A percentile compares a stretch with the other conserved stretches of the same genome.
Evolutionary conservation across 2,888 invertebrate genomes (phyloP).

Genomic region (Colletes collaris): DNA sequence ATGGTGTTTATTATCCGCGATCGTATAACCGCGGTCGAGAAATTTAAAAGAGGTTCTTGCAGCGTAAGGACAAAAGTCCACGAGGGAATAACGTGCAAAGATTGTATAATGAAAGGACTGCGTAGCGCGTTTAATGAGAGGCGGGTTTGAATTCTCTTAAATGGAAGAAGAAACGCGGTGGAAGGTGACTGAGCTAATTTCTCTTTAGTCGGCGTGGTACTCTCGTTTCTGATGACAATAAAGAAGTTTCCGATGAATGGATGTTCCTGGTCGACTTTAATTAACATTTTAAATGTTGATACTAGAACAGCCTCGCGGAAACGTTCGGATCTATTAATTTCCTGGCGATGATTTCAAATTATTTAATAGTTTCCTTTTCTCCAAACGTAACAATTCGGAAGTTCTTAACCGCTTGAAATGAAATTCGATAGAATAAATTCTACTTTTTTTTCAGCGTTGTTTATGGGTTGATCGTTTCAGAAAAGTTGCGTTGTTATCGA

Average conservation of each 20-base stretch:
- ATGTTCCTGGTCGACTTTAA: background rate
- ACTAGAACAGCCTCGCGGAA: no score
- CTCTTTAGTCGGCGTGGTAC: background rate
- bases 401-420: no score
- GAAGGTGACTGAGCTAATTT: constrained; percentile 11
- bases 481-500: constrained; percentile 31
- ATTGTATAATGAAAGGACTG: constrained; percentile 20
- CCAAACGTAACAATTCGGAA: no score
- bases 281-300: no score
- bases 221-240: constrained; percentile 4
- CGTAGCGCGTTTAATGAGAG: constrained; percentile 14
- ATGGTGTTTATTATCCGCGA: background rate
- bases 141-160: constrained; percentile 14
- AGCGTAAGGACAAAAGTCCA: background rate
- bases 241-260: constrained; percentile 12
- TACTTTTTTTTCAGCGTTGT: background rate
- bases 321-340: no score
- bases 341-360: no score
- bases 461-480: constrained; percentile 21
- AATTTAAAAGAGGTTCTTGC: background rate
- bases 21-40: background rate
- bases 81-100: background rate
- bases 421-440: no score
- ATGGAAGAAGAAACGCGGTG: background rate
- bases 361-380: no score